Conservation (phyloP, 1,140 invertebrate genomes). For the Procambarus clarkii region DNA sequence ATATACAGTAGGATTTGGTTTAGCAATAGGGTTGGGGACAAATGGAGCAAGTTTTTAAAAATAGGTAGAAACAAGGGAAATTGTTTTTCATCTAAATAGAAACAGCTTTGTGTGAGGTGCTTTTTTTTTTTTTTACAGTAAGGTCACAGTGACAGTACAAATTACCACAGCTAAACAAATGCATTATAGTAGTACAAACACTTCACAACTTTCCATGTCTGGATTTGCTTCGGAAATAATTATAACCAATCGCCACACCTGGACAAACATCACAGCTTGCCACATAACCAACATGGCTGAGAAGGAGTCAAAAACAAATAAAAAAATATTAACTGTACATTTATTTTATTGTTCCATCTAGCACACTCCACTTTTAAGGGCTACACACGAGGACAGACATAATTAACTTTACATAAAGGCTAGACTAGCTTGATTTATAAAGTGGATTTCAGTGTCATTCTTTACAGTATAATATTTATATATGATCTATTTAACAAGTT, state of each 20-base stretch:
- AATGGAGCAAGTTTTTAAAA: too few relatives aligned
- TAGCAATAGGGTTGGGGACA: too few relatives aligned
- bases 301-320: not conserved
- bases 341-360: slow-evolving; percentile 63
- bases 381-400: slow-evolving; percentile 63
- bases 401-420: slow-evolving; percentile 54
- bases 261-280: not conserved
- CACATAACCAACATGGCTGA: not conserved
- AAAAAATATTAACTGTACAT: slow-evolving; percentile 37
- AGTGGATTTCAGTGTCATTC: slow-evolving; percentile 42
- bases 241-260: too few relatives aligned
- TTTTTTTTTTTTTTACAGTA: too few relatives aligned
- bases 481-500: too few relatives aligned
- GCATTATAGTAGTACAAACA: not conserved
- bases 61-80: too few relatives aligned
- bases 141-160: too few relatives aligned
- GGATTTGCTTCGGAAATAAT: too few relatives aligned
- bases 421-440: slow-evolving; percentile 45
- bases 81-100: too few relatives aligned
- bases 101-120: too few relatives aligned
- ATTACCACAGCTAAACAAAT: not conserved
- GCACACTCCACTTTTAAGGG: slow-evolving; percentile 63
- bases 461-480: not conserved
- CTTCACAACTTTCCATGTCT: too few relatives aligned
- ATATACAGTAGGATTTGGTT: too few relatives aligned